These are phyloP conservation scores for Ibycter americanus DNA, from an alignment of 2,797 vertebrate genomes.

Conservation along the genomic window DNA sequence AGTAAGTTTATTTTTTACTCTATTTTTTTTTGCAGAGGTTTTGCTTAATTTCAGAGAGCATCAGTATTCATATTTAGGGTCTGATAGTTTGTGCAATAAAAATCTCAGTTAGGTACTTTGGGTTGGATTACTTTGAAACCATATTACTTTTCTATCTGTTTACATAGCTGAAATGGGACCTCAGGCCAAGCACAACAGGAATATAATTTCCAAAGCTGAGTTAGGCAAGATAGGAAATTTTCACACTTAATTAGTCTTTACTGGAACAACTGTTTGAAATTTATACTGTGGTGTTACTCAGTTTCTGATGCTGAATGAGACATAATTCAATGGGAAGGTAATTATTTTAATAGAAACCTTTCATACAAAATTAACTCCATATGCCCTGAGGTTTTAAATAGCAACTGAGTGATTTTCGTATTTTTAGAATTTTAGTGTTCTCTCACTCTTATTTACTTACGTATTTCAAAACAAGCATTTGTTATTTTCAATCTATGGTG, in stretches of 20 bases:
- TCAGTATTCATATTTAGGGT: neutral
- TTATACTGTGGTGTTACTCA: slow-evolving; percentile 32
- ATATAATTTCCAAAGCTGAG: slow-evolving; percentile 7
- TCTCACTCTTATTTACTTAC: neutral
- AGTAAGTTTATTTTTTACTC: slow-evolving; percentile 59
- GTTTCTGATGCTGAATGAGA: slow-evolving; percentile 33
- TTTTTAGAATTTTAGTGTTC: slow-evolving; percentile 16
- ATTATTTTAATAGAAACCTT: slow-evolving; percentile 51
- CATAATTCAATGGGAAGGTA: slow-evolving; percentile 40
- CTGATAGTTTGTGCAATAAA: slow-evolving; percentile 30
- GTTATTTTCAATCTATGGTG: neutral
- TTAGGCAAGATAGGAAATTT: slow-evolving; percentile 54
- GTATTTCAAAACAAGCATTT: neutral
- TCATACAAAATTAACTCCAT: slow-evolving; percentile 16
- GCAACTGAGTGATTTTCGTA: neutral
- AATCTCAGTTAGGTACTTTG: slow-evolving; percentile 38
- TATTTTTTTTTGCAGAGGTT: neutral
- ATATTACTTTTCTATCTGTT: slow-evolving; percentile 28
- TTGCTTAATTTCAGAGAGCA: neutral
- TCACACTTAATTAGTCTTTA: slow-evolving; percentile 58
- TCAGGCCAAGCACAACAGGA: slow-evolving; percentile 61
- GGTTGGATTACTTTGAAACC: slow-evolving; percentile 48
- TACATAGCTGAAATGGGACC: slow-evolving; percentile 9
- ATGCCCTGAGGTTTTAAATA: neutral
- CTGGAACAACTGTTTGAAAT: slow-evolving; percentile 57